Evolutionary conservation across 2,113 vertebrate genomes (phyloP).

Genomic region (Caretta caretta): DNA sequence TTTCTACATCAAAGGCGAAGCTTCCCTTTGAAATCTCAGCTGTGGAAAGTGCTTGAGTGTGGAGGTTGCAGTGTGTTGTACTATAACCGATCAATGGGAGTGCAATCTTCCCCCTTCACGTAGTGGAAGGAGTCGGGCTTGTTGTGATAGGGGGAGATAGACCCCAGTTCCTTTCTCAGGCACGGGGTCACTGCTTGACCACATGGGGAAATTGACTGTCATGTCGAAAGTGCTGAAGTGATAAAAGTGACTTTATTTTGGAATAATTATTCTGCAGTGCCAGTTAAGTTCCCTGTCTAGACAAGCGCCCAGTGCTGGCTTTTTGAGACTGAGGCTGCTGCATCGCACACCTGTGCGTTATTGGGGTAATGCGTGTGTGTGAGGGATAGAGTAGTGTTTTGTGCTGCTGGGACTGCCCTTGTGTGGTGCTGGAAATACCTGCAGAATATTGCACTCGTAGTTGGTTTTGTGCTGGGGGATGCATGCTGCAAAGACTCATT

Average conservation of each 20-base stretch:
- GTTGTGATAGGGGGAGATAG: not conserved
- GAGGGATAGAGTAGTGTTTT: not conserved
- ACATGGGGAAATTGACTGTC: not conserved
- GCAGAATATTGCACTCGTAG: not conserved
- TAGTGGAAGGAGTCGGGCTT: not conserved
- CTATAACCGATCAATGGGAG: rapidly evolving
- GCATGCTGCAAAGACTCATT: not conserved
- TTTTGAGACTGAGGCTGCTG: rapidly evolving
- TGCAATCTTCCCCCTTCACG: not conserved
- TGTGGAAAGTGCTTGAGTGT: rapidly evolving
- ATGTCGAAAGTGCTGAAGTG: not conserved
- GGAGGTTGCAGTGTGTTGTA: rapidly evolving
- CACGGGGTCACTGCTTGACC: not conserved
- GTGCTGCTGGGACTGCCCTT: not conserved
- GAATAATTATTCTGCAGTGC: not conserved
- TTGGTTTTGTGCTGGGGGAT: not conserved
- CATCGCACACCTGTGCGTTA: not conserved
- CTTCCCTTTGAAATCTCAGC: not conserved
- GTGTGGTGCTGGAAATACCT: not conserved
- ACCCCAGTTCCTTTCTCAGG: not conserved
- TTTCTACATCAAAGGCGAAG: constrained; percentile 8
- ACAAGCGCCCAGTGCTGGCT: not conserved
- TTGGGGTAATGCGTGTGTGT: not conserved
- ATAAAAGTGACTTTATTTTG: not conserved
- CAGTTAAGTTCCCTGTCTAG: rapidly evolving